These are phyloP conservation scores for Leucoma salicis DNA, from an alignment of 2,888 invertebrate species.

Conservation along the genomic window DNA sequence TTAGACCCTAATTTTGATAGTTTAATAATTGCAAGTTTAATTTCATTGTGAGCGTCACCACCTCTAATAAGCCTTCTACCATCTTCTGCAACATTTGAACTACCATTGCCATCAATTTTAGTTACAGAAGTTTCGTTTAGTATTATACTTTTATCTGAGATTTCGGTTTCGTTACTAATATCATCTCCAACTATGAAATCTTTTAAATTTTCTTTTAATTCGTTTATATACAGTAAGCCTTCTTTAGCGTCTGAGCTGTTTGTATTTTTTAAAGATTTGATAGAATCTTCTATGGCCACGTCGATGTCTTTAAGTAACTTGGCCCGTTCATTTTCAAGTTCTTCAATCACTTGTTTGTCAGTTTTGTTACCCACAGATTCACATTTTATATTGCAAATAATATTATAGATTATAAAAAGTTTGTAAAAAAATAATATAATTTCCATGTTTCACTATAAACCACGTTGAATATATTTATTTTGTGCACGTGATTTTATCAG, in stretches of 20 bases:
- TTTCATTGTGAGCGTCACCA: background rate
- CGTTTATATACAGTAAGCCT: constrained; percentile 40
- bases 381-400: background rate
- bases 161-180: background rate
- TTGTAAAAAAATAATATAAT: too few species aligned
- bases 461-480: background rate
- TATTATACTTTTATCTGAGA: background rate
- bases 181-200: constrained; percentile 16
- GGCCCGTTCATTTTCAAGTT: background rate
- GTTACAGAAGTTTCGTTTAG: background rate
- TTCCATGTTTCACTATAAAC: background rate
- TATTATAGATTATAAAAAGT: background rate
- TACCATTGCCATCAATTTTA: background rate
- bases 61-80: background rate
- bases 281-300: constrained; percentile 47
- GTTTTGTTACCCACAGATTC: background rate
- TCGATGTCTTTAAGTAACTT: constrained; percentile 43
- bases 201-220: constrained; percentile 42
- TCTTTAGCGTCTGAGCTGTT: constrained; percentile 44
- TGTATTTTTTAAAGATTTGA: constrained; percentile 29
- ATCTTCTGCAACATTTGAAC: background rate
- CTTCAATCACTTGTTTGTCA: background rate
- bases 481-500: background rate
- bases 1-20: background rate
- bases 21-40: background rate